These are phyloP conservation scores for Balaenoptera acutorostrata DNA, from an alignment of 2,113 vertebrate species.

Conservation along the genomic window DNA sequence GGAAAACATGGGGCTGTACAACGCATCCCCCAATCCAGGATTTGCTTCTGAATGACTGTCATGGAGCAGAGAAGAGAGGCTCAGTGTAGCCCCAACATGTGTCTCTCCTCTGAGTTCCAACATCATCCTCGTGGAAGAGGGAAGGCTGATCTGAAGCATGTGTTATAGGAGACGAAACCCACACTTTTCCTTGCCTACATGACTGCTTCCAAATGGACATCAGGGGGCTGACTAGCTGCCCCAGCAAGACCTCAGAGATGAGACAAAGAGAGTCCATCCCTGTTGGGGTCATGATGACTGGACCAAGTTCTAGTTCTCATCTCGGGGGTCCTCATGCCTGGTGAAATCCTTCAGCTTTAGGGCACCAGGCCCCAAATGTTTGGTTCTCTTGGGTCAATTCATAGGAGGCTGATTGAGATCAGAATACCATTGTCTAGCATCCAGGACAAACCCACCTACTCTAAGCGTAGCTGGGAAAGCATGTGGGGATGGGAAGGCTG, in stretches of 20 bases:
- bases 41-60: not conserved
- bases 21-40: not conserved
- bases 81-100: accelerated
- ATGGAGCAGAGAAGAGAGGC: not conserved
- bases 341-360: not conserved
- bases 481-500: not conserved
- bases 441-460: not conserved
- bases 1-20: not conserved
- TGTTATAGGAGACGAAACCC: not conserved
- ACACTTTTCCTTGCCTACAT: not conserved
- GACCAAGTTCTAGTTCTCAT: not conserved
- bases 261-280: too few species aligned
- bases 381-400: not conserved
- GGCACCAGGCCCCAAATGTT: not conserved
- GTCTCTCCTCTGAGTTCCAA: not conserved
- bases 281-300: not conserved
- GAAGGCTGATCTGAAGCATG: not conserved
- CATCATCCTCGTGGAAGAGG: not conserved
- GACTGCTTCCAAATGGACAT: not conserved
- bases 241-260: not conserved
- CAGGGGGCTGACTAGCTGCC: not conserved
- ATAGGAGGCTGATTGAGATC: not conserved
- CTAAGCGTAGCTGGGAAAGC: not conserved
- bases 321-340: too few species aligned
- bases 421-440: not conserved